Base-by-base conservation (phyloP, 1,140 invertebrate species). In the Physella acuta region DNA sequence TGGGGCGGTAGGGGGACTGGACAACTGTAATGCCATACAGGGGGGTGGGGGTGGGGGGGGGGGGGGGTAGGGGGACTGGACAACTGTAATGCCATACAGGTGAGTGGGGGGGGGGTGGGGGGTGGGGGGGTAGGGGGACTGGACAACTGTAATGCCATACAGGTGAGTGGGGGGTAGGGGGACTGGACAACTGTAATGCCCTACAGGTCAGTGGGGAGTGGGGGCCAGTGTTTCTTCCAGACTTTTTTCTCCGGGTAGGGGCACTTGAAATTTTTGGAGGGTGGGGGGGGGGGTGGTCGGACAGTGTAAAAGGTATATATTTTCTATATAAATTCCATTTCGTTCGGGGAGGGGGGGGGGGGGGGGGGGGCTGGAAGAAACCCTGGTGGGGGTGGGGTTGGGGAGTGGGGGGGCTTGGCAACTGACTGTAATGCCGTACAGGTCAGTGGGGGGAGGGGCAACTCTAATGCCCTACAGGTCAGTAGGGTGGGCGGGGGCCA, bases 121-220 rank as follows among this genome's bases (percentile, higher is more conserved):
- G n/a, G n/a, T 24, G 24, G 59, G 59, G 36, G 11, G 37, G 26
- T n/a, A 2, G 34, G 39, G 59, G 59, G 39, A 34, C 36, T 61
- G 16, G 59, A 36, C 36, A 61, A 61, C 59, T 61, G 59, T 44
- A 61, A 34, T 28, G 59, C 59, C 36, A 20, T 61, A 1, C 59
- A 61, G 59, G 59, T 61, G 4, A 61, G 59, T 44, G 8, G 39
- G 20, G n/a, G n/a, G n/a, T 30, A 20, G n/a, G 31, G 5, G 16
- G 2, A 30, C 33, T 30, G 56, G 36, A 33, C 56, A 34, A 17
- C 30, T 30, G 14, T 34, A 58, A 30, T 58, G 56, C n/a, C 33
- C 30, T 20, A 33, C 56, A 17, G 17, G 33, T n/a, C n/a, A n/a
- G n/a, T n/a, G n/a, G n/a, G n/a, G n/a, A n/a, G 56, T 14, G n/a